Conservation (phyloP, 2,797 vertebrate species). For the Ciconia nigra region DNA sequence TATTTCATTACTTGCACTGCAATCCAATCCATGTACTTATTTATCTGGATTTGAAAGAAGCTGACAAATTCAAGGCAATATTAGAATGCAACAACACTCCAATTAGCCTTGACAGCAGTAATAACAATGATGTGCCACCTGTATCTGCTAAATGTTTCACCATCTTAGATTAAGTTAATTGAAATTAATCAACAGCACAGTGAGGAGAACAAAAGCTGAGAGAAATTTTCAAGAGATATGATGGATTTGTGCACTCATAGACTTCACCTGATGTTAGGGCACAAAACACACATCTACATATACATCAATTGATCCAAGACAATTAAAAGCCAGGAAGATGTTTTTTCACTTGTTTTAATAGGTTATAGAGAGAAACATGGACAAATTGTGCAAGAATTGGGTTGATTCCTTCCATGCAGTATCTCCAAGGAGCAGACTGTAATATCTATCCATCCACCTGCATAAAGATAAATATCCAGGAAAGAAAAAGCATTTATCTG, state of each 20-base stretch:
- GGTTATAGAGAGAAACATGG: neutral
- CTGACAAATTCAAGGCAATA: constrained; percentile 3
- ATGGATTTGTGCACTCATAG: neutral
- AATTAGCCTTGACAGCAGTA: constrained; percentile 1
- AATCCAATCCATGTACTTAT: neutral
- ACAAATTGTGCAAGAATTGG: neutral
- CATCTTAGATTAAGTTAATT: neutral
- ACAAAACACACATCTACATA: neutral
- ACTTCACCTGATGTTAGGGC: neutral
- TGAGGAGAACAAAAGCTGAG: neutral
- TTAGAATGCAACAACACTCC: neutral
- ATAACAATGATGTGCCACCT: neutral
- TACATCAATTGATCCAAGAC: neutral
- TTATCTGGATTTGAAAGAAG: constrained; percentile 10
- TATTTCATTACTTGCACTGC: neutral
- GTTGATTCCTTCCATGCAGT: neutral
- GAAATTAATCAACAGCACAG: constrained; percentile 12
- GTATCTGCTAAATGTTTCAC: neutral
- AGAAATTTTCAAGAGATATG: neutral
- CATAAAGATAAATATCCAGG: neutral
- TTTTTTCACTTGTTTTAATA: neutral
- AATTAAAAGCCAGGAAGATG: neutral
- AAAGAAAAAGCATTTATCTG: neutral
- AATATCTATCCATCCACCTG: neutral
- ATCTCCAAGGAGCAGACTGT: neutral